Conservation (phyloP, 2,797 vertebrate genomes). For the Hydrocynus forskahlii region DNA sequence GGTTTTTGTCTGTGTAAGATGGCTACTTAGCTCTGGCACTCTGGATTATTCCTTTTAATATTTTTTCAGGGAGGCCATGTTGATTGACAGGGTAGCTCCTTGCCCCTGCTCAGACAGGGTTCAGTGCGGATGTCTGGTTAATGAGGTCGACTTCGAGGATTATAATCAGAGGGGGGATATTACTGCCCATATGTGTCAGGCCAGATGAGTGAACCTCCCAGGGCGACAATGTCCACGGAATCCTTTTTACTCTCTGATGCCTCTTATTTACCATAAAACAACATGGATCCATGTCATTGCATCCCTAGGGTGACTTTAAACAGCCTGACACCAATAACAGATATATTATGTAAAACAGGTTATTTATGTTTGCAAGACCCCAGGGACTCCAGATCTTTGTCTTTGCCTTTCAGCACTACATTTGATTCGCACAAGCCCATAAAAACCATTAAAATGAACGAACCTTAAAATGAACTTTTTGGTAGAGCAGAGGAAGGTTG, state of each 20-base stretch:
- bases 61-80: conserved; percentile 78
- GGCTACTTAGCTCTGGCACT: conserved; percentile 40
- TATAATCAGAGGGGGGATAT: conserved; percentile 81
- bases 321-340: conserved; percentile 61
- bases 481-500: conserved; percentile 32
- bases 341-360: conserved; percentile 77
- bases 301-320: conserved; percentile 65
- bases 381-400: conserved; percentile 49
- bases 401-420: conserved; percentile 21
- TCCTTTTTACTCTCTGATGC: conserved; percentile 66
- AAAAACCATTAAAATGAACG: conserved; percentile 34
- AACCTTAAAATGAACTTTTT: conserved; percentile 50
- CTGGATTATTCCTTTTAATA: conserved; percentile 74
- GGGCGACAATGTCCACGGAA: conserved; percentile 61
- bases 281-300: conserved; percentile 65
- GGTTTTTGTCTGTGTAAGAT: neutral
- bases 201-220: conserved; percentile 74
- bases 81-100: conserved; percentile 80
- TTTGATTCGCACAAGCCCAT: conserved; percentile 29
- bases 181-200: conserved; percentile 79
- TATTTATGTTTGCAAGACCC: conserved; percentile 65
- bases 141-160: conserved; percentile 80
- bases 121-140: conserved; percentile 81
- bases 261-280: conserved; percentile 73
- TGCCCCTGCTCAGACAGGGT: conserved; percentile 77